Conservation (phyloP, 2,888 invertebrate species). For the Seira ritae region DNA sequence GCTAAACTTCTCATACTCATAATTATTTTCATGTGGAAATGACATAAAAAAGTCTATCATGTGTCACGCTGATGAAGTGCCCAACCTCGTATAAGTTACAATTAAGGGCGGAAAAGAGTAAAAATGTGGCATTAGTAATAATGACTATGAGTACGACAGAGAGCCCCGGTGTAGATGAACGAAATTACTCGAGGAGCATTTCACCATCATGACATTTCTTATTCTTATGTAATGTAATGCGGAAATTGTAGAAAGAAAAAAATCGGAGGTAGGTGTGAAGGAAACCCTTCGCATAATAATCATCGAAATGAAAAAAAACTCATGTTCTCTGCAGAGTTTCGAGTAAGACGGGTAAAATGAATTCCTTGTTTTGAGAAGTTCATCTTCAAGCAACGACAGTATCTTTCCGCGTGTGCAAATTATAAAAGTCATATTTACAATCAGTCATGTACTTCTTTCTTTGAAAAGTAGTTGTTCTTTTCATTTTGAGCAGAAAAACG, state of each 20-base stretch:
- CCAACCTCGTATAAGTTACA: conserved; percentile 45
- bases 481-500: not conserved
- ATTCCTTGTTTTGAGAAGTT: conserved; percentile 2
- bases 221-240: conserved; percentile 32
- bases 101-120: conserved; percentile 29
- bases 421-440: not conserved
- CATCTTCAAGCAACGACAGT: conserved; percentile 3
- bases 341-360: not conserved
- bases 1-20: not conserved
- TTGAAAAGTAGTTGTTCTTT: not conserved
- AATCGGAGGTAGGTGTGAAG: conserved; percentile 21
- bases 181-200: no score
- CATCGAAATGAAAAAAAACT: conserved; percentile 10
- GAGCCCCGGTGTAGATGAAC: no score
- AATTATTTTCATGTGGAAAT: not conserved
- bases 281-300: conserved; percentile 42
- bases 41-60: conserved; percentile 51
- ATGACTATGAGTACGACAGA: no score
- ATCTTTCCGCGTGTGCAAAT: not conserved
- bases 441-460: not conserved
- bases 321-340: not conserved
- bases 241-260: conserved; percentile 39
- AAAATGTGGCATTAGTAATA: no score
- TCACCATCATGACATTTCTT: no score
- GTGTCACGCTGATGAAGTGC: conserved; percentile 43